Evolutionary conservation across 1,140 invertebrate genomes (phyloP).

Genomic region (Lethrus apterus): DNA sequence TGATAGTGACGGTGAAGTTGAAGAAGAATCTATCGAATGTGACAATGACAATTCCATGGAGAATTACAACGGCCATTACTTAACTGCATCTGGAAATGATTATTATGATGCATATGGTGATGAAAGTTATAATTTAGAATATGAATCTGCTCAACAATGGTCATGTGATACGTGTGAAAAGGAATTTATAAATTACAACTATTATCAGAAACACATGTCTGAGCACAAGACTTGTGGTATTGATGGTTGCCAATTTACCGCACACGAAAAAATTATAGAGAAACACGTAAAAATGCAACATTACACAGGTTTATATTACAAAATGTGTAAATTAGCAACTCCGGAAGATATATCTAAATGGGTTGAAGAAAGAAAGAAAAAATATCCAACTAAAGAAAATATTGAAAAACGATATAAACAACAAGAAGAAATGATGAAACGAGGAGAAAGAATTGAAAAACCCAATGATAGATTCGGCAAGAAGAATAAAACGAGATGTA

Average conservation of each 20-base stretch:
- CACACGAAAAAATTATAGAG: slow-evolving; percentile 68
- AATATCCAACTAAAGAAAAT: slow-evolving; percentile 64
- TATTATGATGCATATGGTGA: slow-evolving; percentile 23
- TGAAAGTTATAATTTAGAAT: not conserved
- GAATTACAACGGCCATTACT: too few species aligned
- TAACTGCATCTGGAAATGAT: slow-evolving; percentile 23
- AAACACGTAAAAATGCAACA: slow-evolving; percentile 78
- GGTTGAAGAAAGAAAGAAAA: slow-evolving; percentile 69
- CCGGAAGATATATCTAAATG: slow-evolving; percentile 77
- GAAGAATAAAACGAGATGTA: slow-evolving; percentile 32
- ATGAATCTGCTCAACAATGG: slow-evolving; percentile 15
- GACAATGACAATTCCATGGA: slow-evolving; percentile 21
- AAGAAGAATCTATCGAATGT: slow-evolving; percentile 21
- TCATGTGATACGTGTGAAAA: slow-evolving; percentile 73
- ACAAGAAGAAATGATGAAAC: slow-evolving; percentile 55
- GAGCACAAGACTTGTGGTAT: slow-evolving; percentile 68
- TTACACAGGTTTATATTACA: slow-evolving; percentile 65
- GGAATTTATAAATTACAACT: slow-evolving; percentile 52
- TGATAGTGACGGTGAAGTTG: slow-evolving; percentile 14
- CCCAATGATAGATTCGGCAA: slow-evolving; percentile 43
- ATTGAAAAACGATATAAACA: slow-evolving; percentile 57
- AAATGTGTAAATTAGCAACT: slow-evolving; percentile 62
- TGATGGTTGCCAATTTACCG: slow-evolving; percentile 73
- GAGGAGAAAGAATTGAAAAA: slow-evolving; percentile 58
- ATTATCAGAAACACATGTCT: slow-evolving; percentile 55